A percentile compares a stretch with the other conserved stretches of the same genome.
These are phyloP conservation scores for Pteria penguin DNA, from an alignment of 2,888 invertebrate species.

Conservation along the genomic window DNA sequence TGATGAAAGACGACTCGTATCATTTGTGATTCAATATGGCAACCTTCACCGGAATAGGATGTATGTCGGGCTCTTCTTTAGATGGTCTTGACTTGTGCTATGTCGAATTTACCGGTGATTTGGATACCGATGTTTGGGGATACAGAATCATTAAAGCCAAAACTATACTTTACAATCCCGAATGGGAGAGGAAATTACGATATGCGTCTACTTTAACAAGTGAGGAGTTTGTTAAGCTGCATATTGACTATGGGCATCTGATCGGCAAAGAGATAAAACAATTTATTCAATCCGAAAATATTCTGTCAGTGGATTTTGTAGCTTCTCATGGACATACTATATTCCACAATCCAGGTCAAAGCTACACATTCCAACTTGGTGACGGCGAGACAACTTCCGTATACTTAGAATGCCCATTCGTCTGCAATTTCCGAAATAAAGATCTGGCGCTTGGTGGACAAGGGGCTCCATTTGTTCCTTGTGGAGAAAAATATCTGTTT, in stretches of 20 bases:
- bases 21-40: conserved; percentile 63
- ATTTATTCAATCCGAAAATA: conserved; percentile 56
- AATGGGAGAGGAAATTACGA: conserved; percentile 64
- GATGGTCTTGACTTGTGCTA: conserved; percentile 76
- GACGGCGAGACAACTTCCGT: conserved; percentile 73
- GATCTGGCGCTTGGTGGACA: conserved; percentile 76
- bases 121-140: conserved; percentile 70
- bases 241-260: conserved; percentile 73
- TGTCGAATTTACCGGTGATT: conserved; percentile 72
- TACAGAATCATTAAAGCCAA: conserved; percentile 65
- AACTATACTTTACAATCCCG: conserved; percentile 64
- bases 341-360: conserved; percentile 73
- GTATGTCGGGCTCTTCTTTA: conserved; percentile 76
- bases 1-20: too few relatives aligned
- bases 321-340: conserved; percentile 75
- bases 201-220: conserved; percentile 59
- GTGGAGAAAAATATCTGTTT: conserved; percentile 73
- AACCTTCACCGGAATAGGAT: conserved; percentile 71
- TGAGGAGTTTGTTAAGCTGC: conserved; percentile 67
- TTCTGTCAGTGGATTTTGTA: conserved; percentile 63
- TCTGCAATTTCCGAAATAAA: conserved; percentile 74
- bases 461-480: conserved; percentile 76
- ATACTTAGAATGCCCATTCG: conserved; percentile 64
- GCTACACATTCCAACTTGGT: conserved; percentile 75
- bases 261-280: conserved; percentile 62